A percentile compares a stretch with the other conserved stretches of the same genome.
Evolutionary conservation across 2,888 invertebrate species (phyloP).

Genomic region (Sinodicranocentrus sp.): DNA sequence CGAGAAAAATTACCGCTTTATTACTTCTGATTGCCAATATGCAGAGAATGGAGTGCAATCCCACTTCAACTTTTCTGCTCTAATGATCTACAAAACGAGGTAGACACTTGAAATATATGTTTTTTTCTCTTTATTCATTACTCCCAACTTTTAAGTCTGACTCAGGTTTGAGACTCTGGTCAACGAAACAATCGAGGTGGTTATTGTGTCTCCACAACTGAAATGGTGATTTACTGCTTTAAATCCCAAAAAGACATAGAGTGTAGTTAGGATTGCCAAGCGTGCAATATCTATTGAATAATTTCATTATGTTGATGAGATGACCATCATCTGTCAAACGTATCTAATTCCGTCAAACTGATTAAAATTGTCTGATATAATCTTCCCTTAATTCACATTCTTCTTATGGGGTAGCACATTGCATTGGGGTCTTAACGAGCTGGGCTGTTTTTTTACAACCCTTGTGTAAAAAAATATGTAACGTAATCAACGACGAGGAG

Average conservation of each 20-base stretch:
- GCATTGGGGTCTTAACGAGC: constrained; percentile 59
- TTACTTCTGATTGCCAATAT: too few species aligned
- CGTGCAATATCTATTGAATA: constrained; percentile 59
- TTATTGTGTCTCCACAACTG: not conserved
- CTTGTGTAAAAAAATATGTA: constrained; percentile 15
- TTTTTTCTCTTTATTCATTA: not conserved
- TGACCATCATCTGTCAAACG: constrained; percentile 65
- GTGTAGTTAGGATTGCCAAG: constrained; percentile 5
- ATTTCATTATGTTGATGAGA: constrained; percentile 64
- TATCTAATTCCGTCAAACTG: constrained; percentile 66
- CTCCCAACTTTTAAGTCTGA: not conserved
- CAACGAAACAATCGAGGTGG: not conserved
- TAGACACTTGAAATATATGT: too few species aligned
- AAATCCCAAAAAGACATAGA: too few species aligned
- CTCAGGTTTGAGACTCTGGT: too few species aligned
- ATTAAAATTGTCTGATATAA: constrained; percentile 65
- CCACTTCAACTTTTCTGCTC: constrained; percentile 33
- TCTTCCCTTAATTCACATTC: constrained; percentile 39
- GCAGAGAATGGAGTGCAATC: too few species aligned
- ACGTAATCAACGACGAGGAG: constrained; percentile 45
- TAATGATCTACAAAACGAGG: constrained; percentile 48
- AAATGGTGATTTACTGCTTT: constrained; percentile 13
- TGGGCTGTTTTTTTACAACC: constrained; percentile 46
- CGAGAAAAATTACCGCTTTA: too few species aligned
- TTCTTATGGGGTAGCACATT: constrained; percentile 14